Evolutionary conservation across 2,113 vertebrate species (phyloP).

Genomic region (Prolemur simus): DNA sequence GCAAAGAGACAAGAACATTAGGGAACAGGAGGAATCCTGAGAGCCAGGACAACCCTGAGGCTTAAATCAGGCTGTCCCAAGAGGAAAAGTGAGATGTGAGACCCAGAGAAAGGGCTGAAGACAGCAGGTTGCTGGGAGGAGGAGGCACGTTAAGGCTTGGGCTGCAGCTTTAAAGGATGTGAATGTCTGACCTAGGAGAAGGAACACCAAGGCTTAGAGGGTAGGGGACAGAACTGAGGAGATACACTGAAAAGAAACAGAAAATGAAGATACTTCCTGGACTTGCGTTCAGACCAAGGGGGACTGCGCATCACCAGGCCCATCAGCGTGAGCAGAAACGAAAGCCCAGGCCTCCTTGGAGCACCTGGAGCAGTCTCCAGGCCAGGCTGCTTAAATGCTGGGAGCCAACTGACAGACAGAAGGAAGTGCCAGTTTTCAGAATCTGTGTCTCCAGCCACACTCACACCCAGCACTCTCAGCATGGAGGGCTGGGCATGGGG

Average conservation of each 20-base stretch:
- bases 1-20: background rate
- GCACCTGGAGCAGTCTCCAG: background rate
- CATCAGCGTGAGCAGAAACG: background rate
- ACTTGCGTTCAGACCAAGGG: background rate
- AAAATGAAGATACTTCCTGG: background rate
- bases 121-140: background rate
- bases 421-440: background rate
- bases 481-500: background rate
- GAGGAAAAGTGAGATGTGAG: background rate
- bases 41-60: background rate
- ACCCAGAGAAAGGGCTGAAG: background rate
- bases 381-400: background rate
- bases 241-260: background rate
- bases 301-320: background rate
- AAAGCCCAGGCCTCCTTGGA: background rate
- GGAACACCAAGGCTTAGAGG: background rate
- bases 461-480: background rate
- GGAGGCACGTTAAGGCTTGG: background rate
- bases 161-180: fast-evolving
- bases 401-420: background rate
- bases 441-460: background rate
- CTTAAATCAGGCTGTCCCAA: background rate
- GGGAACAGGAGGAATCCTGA: background rate
- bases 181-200: background rate
- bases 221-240: background rate